A percentile compares a stretch with the other conserved stretches of the same genome.
These are phyloP conservation scores for Muscicapa adusta DNA, from an alignment of 2,113 vertebrate species.

Conservation along the genomic window DNA sequence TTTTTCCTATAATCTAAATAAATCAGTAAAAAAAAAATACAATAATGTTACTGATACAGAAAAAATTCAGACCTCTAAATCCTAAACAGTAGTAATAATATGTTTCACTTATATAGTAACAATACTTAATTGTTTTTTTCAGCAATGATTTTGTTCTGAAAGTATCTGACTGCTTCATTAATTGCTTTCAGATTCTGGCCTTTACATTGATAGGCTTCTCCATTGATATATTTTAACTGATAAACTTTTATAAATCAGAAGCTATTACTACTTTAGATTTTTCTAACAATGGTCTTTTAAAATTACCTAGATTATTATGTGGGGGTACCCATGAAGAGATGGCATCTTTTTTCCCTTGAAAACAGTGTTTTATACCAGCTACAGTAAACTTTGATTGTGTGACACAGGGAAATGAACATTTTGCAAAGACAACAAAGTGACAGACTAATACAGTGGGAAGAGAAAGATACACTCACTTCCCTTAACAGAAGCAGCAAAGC, in stretches of 20 bases:
- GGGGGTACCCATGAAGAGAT: neutral
- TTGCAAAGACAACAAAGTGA: neutral
- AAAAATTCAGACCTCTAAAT: neutral
- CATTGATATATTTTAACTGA: neutral
- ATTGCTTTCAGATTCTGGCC: neutral
- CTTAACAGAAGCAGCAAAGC: neutral
- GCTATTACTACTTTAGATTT: neutral
- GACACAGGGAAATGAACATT: neutral
- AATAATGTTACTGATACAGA: neutral
- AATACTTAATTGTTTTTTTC: neutral
- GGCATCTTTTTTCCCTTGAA: neutral
- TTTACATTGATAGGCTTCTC: neutral
- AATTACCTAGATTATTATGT: neutral
- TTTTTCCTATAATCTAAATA: neutral
- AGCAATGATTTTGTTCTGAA: neutral
- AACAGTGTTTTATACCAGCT: neutral
- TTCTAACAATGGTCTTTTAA: neutral
- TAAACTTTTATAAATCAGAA: neutral
- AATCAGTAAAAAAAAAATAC: neutral
- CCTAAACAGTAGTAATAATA: neutral
- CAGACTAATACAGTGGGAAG: neutral
- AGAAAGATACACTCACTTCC: neutral
- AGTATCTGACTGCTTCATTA: neutral
- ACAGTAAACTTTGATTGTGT: neutral
- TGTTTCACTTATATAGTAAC: neutral